Evolutionary conservation across 2,797 vertebrate species (phyloP), one percentile per base, ranked within the genome.

Genomic region (Syngnathus acus): DNA sequence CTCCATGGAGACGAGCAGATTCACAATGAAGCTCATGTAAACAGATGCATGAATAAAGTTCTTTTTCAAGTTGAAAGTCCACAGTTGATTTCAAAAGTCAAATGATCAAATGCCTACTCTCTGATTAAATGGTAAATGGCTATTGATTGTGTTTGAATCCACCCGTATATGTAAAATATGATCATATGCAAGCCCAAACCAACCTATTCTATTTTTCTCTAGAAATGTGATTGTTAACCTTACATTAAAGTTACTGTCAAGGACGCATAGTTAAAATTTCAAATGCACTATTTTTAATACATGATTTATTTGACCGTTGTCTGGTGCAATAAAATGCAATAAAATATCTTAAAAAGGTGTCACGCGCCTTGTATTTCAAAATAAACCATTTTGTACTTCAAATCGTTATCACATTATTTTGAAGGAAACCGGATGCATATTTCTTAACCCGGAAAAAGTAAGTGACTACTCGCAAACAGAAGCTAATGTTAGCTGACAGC

Each of bases 1-100:
- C 17, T 70, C 65, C 10, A 68, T 67, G 65, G 89, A 92, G 39
- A 83, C 87, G 0, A 77, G 88, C 75, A 87, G 88, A 38, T 90
- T 89, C 62, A 91, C 90, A 43, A 90, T 91, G 90, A 93, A 92
- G 68, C 84, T 93, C 13, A 88, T 93, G 75, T 94, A 73, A 92
- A 13, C 13, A 39, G 6, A 14, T 5, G 14, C 17, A 16, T 19
- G 8, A 57, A 16, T 16, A 10, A 19, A 59, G 54, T 57, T 11
- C 6, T 55, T 55, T 32, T 26, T 26, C 23, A 17, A 57, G 32
- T n/a, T 39, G 37, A 17, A 19, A 32, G 50, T 1, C 50, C 9
- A 4, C 8, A 4, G 2, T 51, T 51, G 19, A 51, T 1, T n/a
- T 51, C 50, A 51, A 21, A 21, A 32, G 26, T 32, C 26, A 32